These are phyloP conservation scores for Heliconius ethilla DNA, from an alignment of 2,888 invertebrate genomes.

Conservation along the genomic window DNA sequence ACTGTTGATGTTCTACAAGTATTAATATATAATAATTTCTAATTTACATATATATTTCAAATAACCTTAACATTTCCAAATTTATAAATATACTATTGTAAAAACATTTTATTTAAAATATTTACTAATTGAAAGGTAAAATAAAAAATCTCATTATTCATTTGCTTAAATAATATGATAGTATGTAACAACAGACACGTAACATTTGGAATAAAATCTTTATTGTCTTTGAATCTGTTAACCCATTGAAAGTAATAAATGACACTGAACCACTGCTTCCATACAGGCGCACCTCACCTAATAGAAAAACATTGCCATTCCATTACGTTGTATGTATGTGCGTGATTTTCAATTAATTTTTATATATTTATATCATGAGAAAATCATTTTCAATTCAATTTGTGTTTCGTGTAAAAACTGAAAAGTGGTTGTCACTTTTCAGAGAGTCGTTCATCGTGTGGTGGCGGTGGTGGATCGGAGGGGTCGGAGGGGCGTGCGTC, in stretches of 20 bases:
- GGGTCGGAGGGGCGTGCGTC: slow-evolving; percentile 87
- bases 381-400: not conserved
- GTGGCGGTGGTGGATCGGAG: slow-evolving; percentile 87
- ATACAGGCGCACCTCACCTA: not conserved
- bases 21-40: slow-evolving; percentile 49
- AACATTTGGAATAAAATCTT: not conserved
- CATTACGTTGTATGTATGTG: not conserved
- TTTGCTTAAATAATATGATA: not conserved
- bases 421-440: slow-evolving; percentile 52
- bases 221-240: not conserved
- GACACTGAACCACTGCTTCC: slow-evolving; percentile 17
- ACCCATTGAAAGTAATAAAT: not conserved
- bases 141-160: not conserved
- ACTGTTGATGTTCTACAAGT: too few species aligned
- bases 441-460: slow-evolving; percentile 90
- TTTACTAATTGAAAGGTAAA: not conserved
- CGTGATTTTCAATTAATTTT: not conserved
- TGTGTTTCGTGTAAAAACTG: not conserved
- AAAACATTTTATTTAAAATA: not conserved
- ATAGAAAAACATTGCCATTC: slow-evolving; percentile 5
- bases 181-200: not conserved
- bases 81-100: not conserved
- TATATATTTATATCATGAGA: not conserved
- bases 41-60: not conserved
- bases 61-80: not conserved